phyloP scores from a whole-genome alignment of 1,140 invertebrate genomes.

The Homarus americanus region DNA sequence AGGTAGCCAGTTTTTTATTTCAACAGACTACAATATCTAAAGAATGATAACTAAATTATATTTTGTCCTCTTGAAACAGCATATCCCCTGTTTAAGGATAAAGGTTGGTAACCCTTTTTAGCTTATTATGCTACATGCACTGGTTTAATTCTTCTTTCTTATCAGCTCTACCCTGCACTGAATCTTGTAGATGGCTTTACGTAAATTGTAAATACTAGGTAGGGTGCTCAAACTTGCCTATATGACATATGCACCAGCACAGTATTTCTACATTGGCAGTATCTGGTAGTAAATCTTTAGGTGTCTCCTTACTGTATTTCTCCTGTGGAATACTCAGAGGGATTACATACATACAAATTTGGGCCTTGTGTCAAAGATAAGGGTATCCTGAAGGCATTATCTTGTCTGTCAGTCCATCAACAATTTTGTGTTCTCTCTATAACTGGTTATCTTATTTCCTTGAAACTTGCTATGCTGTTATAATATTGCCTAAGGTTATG shows the following conservation, averaged over 20 bases:
- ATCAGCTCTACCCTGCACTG: too few relatives aligned
- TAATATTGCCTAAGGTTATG: too few relatives aligned
- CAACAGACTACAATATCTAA: neutral
- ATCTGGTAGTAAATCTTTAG: neutral
- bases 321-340: too few relatives aligned
- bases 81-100: constrained; percentile 64
- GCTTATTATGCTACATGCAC: neutral
- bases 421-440: too few relatives aligned
- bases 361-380: too few relatives aligned
- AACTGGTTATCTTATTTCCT: too few relatives aligned
- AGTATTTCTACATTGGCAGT: neutral
- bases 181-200: neutral
- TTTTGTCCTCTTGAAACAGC: constrained; percentile 36
- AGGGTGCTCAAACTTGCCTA: neutral
- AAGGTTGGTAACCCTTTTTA: constrained; percentile 45
- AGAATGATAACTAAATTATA: constrained; percentile 2
- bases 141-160: neutral
- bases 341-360: too few relatives aligned
- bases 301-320: too few relatives aligned
- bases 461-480: too few relatives aligned
- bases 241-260: neutral
- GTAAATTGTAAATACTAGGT: neutral
- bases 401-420: too few relatives aligned
- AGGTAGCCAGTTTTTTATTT: neutral
- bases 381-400: too few relatives aligned